Base-by-base conservation (phyloP, 2,888 invertebrate genomes). In the Scelioninae gen. 1 region DNA sequence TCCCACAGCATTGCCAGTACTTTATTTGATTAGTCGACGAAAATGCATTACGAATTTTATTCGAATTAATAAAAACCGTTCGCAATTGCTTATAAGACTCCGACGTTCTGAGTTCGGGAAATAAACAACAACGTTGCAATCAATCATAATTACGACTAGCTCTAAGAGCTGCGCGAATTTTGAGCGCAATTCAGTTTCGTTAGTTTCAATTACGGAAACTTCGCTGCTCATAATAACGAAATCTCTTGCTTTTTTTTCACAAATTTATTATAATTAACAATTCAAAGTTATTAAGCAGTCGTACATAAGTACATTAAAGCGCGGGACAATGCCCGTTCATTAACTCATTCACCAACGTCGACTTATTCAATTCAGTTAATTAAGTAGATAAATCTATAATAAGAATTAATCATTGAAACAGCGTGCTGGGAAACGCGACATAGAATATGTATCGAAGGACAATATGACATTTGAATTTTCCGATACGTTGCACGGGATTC, bases 51-150 rank as follows among this genome's bases (percentile, higher is more conserved):
- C 58, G 58, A 38, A 34, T 16, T 66, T 66, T 43, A 43, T 40
- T n/a, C 58, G 51, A 63, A 74, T 76, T 55, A 58, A 66, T 76
- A 76, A 76, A 76, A 76, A 66, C 16, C 13, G 49, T 32, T 75
- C 38, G 75, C 66, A 51, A 51, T 60, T 58, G 43, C 32, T 66
- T 58, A 58, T 58, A 76, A 76, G 65, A 69, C 55, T n/a, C 11
- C 31, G 11, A n/a, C n/a, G 45, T 43, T 5, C 31, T 47, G 49
- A 45, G 38, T 75, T 66, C 13, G 31, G 40, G 38, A 40, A 49
- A 77, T 62, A 68, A 77, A 77, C 65, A 55, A 34, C 32, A n/a
- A 65, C 40, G 55, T 78, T 62, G 47, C 23, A 56, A 78, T 78
- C 78, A 71, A 78, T 78, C 77, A 63, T 77, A 69, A 77, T 76